phyloP scores from a whole-genome alignment of 2,113 vertebrate species.

The Rhinolophus ferrumequinum region DNA sequence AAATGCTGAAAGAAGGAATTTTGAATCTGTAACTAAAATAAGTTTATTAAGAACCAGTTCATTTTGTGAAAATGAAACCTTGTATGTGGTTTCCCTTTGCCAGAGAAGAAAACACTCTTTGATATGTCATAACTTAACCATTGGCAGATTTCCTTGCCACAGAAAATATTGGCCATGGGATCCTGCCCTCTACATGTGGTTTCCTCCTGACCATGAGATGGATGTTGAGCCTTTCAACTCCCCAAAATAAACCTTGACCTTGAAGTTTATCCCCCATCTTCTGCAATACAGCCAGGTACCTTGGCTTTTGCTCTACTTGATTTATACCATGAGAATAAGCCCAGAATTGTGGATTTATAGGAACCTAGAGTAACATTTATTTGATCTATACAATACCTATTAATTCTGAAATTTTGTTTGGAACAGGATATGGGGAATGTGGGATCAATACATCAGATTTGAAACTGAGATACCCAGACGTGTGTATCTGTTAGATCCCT shows the following conservation, averaged over 20 bases:
- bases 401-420: background rate
- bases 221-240: background rate
- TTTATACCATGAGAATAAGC: background rate
- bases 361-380: background rate
- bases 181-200: background rate
- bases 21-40: background rate
- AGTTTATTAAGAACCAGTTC: slow-evolving; percentile 4
- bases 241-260: background rate
- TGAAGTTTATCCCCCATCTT: background rate
- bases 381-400: background rate
- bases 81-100: background rate
- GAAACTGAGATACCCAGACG: background rate
- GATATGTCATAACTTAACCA: background rate
- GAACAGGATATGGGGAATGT: background rate
- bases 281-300: background rate
- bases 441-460: background rate
- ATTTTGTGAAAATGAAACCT: background rate
- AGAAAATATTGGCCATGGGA: background rate
- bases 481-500: background rate
- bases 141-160: background rate
- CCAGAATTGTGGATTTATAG: background rate
- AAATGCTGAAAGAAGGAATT: background rate
- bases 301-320: background rate
- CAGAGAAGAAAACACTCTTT: background rate
- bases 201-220: background rate